Base-by-base conservation (phyloP, 2,797 vertebrate genomes). In the Phrynocephalus forsythii region DNA sequence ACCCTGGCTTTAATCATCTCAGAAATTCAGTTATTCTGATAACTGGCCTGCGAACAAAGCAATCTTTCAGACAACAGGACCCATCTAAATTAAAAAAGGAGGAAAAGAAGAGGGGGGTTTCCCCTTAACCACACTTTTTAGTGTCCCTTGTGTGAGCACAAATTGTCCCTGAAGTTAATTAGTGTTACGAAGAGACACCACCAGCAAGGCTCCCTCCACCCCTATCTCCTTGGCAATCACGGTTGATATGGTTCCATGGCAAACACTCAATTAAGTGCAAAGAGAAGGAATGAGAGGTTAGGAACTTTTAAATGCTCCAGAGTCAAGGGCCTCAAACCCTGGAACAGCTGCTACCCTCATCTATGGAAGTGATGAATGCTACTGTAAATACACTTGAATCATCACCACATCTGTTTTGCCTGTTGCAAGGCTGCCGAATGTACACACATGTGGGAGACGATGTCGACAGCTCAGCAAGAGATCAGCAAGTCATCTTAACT, bases 141-240 rank as follows among this genome's bases (percentile, higher is more conserved):
- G 89, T 68, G 30, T 82, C 26, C 18, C 0, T n/a, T 78, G 82
- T 69, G 24, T 52, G 22, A 24, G 83, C 78, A 82, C 0, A 0
- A 79, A 78, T 0, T 38, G 83, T 69, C 80, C 83, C n/a, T 67
- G 33, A 22, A 22, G 0, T 33, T 80, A 89, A 93, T 88, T 89
- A 0, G 93, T 52, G 78, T 82, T n/a, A 10, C 75, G 81, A 90
- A 88, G 73, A 89, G 26, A 90, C 88, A 92, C 4, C 28, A 26
- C 4, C 28, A 26, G 77, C 15, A 84, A 0, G 16, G 75, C 52
- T 48, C 16, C 9, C 63, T 67, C 52, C 9, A 67, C 68, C 52
- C 6, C 20, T 10, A 50, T 73, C 52, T 82, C 71, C 79, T 76
- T 69, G 50, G 28, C 30, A 85, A 82, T 69, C 79, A 69, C 30